Base-by-base conservation (phyloP, 2,888 invertebrate species). In the Rhaphigaster nebulosa region DNA sequence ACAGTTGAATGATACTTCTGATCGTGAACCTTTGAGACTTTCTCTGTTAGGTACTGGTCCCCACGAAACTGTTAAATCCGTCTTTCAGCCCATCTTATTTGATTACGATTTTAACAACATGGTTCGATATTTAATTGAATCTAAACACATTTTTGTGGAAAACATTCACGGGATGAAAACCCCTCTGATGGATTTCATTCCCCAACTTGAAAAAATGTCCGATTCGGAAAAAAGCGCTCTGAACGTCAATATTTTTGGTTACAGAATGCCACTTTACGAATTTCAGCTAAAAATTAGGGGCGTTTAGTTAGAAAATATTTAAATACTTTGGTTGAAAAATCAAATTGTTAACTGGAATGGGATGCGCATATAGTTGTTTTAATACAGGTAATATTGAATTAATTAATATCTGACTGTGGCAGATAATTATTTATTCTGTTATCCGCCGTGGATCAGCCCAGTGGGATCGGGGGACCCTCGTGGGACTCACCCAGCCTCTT, bases 111-210 rank as follows among this genome's bases (percentile, higher is more conserved):
- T 89, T 5, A 89, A 89, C 41, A 65, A 89, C 15, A 89, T 89
- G 89, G 18, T 89, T 45, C 60, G 45, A 76, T 70, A 89, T 76
- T 89, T 89, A 89, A 89, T 89, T 89, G 89, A 89, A 70, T 41
- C 45, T 29, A 70, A 34, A 15, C 60, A 45, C 8, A 6, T 89
- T 23, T 70, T 15, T 20, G n/a, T 89, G 3, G 89, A 65, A 50
- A 52, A 65, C 20, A 38, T 20, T 45, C 1, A 18, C 23, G 89
- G 89, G 0, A 34, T n/a, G 6, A 89, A 89, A 76, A 89, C 45
- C 0, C 52, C 89, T 3, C 26, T 89, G 18, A 12, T 89, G 20
- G 45, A 89, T 45, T 76, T 76, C 29, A 89, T 89, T 29, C 38
- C 38, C 18, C 45, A 50, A 26, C 45, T 89, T 6, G 89, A 89